A percentile compares a stretch with the other conserved stretches of the same genome.
Conservation (phyloP, 2,888 invertebrate species). For the Lycophotia porphyrea region DNA sequence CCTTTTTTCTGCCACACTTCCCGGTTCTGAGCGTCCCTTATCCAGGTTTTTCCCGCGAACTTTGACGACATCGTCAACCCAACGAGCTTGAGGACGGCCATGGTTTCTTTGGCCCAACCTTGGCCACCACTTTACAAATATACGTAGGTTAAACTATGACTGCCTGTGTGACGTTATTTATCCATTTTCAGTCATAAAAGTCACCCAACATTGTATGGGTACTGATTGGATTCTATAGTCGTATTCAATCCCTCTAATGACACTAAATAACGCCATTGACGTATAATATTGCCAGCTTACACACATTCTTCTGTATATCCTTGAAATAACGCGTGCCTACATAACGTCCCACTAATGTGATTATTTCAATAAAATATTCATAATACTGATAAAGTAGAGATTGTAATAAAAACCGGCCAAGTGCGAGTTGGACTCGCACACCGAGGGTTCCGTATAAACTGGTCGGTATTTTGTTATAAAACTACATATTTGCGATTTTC, state of each 20-base stretch:
- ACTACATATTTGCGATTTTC: too few relatives aligned
- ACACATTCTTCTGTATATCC: slow-evolving; percentile 28
- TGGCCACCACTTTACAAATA: not conserved
- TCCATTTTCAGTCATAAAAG: not conserved
- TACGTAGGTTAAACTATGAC: not conserved
- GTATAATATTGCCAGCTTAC: slow-evolving; percentile 34
- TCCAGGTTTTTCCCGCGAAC: too few relatives aligned
- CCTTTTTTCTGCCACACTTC: too few relatives aligned
- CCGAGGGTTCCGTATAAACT: too few relatives aligned
- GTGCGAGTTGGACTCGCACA: too few relatives aligned
- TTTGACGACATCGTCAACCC: too few relatives aligned
- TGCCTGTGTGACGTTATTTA: not conserved
- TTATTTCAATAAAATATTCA: slow-evolving; percentile 67
- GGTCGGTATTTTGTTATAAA: too few relatives aligned
- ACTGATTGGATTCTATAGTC: not conserved
- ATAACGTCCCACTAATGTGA: slow-evolving; percentile 51
- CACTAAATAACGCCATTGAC: slow-evolving; percentile 24
- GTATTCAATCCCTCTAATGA: slow-evolving; percentile 16
- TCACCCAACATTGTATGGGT: not conserved
- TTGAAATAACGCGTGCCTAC: slow-evolving; percentile 22
- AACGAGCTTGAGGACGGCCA: too few relatives aligned
- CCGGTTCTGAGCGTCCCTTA: too few relatives aligned
- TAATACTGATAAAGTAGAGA: slow-evolving; percentile 68
- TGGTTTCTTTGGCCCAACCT: too few relatives aligned
- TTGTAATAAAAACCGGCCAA: slow-evolving; percentile 62